Base-by-base conservation (phyloP, 1,140 invertebrate species). In the Aphaenogaster ashmeadi region DNA sequence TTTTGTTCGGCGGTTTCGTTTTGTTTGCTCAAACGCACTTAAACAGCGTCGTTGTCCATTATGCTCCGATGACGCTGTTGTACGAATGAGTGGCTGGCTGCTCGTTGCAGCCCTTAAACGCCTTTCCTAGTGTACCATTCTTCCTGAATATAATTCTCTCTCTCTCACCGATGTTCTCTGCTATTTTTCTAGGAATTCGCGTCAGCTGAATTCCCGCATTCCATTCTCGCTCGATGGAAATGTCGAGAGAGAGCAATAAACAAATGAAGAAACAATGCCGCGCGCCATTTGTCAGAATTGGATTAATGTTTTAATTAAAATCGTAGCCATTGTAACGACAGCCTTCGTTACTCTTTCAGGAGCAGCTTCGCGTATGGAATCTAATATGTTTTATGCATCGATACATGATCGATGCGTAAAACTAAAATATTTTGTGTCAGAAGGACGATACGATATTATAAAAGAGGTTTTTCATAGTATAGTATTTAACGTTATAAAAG, bases 21-120 rank as follows among this genome's bases (percentile, higher is more conserved):
- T 81, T 86, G 74, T 86, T 86, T 86, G 64, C 54, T 66, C 77
- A 87, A 81, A 87, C 78, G 85, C 58, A 79, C 85, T 87, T 87
- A 87, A 87, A 66, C 64, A 83, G 33, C 64, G 41, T 71, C 78
- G 27, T 54, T 69, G 85, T 69, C 85, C 52, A 81, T 87, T 87
- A 87, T 80, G 85, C 75, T 71, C 52, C 54, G 54, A 87, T 69
- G 85, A 87, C 77, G 54, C 52, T 79, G 75, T 81, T 87, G 77
- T 69, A 41, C 27, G 50, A 87, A 83, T 64, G 74, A 87, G 64
- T 87, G 64, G 60, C 50, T 78, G 83, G 21, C 71, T 86, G 74
- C 44, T 67, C 50, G 27, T 33, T 54, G 27, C 36, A 50, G 9
- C 47, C 60, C 74, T 86, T 86, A 38, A 86, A 66, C 58, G 58